Conservation (phyloP, 2,888 invertebrate genomes). For the Punctoribates punctum region DNA sequence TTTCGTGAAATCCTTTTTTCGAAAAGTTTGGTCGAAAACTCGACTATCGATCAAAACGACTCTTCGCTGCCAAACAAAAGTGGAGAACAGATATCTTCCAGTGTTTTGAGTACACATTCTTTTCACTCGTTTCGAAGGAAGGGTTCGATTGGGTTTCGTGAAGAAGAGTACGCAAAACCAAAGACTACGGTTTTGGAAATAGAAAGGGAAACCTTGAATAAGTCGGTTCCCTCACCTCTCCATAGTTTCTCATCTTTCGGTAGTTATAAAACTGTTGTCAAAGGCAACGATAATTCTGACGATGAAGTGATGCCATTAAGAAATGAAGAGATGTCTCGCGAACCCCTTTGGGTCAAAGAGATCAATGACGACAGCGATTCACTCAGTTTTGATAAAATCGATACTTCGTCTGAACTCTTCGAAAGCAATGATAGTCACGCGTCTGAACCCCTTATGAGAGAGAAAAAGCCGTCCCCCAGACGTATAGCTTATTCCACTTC, state of each 20-base stretch:
- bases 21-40: background rate
- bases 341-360: conserved; percentile 65
- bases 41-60: background rate
- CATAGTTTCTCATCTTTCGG: conserved; percentile 19
- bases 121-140: conserved; percentile 56
- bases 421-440: background rate
- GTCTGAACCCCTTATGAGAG: background rate
- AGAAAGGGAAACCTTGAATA: background rate
- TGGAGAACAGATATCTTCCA: background rate
- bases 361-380: background rate
- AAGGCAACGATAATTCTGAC: background rate
- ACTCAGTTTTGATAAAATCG: background rate
- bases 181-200: conserved; percentile 37
- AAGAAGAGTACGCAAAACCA: conserved; percentile 63
- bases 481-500: conserved; percentile 55
- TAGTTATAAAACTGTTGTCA: background rate
- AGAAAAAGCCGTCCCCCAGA: background rate
- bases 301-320: background rate
- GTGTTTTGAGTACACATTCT: background rate
- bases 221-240: background rate
- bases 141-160: conserved; percentile 70
- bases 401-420: background rate
- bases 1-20: conserved; percentile 27
- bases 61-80: background rate
- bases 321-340: conserved; percentile 57